Percentiles rank a stretch among this genome's conserved stretches.
phyloP scores from a whole-genome alignment of 2,113 vertebrate genomes.

The Lamprotornis superbus region DNA sequence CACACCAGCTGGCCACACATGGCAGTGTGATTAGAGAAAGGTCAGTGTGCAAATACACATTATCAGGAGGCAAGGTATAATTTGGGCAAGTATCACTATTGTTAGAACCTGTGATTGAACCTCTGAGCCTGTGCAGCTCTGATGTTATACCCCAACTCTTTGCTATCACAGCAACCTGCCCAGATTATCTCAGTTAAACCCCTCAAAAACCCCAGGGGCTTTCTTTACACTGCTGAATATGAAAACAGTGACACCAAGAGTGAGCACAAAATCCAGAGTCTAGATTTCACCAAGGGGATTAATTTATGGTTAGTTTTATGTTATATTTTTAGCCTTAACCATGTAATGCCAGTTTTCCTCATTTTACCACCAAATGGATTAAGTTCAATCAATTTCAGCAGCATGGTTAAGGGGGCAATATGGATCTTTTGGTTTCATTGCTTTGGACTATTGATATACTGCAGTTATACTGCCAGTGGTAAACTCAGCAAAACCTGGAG shows the following conservation, averaged over 20 bases:
- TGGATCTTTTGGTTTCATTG: background rate
- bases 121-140: background rate
- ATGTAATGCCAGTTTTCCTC: background rate
- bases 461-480: background rate
- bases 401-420: background rate
- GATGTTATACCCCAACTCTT: background rate
- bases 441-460: background rate
- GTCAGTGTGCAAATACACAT: background rate
- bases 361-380: background rate
- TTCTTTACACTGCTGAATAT: background rate
- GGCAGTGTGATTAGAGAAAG: background rate
- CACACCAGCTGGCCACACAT: background rate
- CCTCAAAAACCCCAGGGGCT: background rate
- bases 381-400: background rate
- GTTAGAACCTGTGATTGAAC: background rate
- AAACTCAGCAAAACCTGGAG: background rate
- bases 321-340: background rate
- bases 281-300: background rate
- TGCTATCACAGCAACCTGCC: background rate
- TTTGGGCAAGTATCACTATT: background rate
- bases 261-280: background rate
- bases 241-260: background rate
- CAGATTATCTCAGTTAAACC: background rate
- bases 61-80: background rate
- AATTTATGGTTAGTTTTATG: background rate